Percentiles rank a stretch among this genome's conserved stretches.
These are phyloP conservation scores for Saxicola maurus DNA, from an alignment of 2,797 vertebrate genomes.

Conservation along the genomic window DNA sequence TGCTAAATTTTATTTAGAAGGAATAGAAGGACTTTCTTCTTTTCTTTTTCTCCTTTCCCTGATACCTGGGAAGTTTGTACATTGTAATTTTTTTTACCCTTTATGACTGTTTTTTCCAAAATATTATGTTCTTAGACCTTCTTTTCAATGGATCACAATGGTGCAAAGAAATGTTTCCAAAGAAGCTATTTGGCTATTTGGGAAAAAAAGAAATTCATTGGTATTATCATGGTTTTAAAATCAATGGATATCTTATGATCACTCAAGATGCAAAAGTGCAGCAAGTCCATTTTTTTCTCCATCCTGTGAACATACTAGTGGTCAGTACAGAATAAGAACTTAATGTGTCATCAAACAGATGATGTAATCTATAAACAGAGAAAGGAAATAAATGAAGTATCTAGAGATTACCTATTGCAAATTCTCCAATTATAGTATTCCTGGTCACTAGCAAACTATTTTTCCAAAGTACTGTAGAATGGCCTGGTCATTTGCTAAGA, in stretches of 20 bases:
- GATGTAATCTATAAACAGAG: neutral
- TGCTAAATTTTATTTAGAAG: neutral
- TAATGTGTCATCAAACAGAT: neutral
- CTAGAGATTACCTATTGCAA: neutral
- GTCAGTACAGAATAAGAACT: neutral
- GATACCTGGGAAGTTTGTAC: no score
- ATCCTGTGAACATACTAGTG: neutral
- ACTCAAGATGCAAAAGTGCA: neutral
- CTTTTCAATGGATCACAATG: neutral
- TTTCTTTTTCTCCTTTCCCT: neutral
- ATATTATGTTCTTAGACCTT: neutral
- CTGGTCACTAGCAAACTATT: neutral
- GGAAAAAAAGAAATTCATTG: neutral
- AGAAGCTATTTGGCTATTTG: neutral
- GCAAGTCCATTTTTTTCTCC: neutral
- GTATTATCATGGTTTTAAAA: no score
- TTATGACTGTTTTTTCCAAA: neutral
- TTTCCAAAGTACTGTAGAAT: neutral
- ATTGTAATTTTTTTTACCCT: neutral
- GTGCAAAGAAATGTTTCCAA: neutral
- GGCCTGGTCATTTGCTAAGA: neutral
- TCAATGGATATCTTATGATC: neutral
- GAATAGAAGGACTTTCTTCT: neutral
- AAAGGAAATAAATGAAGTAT: neutral
- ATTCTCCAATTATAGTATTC: neutral